These are phyloP conservation scores for Teinopalpus imperialis DNA, from an alignment of 2,888 invertebrate genomes.

Conservation along the genomic window DNA sequence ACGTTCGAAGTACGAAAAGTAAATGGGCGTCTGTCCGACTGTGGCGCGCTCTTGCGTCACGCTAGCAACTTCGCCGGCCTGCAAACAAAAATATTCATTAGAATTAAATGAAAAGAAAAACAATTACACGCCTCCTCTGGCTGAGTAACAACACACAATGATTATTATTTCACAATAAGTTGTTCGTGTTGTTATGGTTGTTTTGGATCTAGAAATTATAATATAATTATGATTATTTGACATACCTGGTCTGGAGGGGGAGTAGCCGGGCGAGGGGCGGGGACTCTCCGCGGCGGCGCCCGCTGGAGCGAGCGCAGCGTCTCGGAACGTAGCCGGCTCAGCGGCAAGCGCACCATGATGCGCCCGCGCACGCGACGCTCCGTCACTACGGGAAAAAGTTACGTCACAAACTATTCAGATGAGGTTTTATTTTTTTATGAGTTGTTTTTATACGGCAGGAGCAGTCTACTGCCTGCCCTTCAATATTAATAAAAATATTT, in stretches of 20 bases:
- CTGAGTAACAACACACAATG: no score
- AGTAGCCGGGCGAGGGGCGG: constrained; percentile 38
- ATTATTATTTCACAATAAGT: no score
- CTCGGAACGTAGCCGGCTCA: constrained; percentile 55
- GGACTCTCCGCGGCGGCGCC: constrained; percentile 36
- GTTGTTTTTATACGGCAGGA: no score
- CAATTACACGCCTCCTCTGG: no score
- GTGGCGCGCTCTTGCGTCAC: constrained; percentile 86
- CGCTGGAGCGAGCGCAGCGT: constrained; percentile 60
- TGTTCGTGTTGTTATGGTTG: no score
- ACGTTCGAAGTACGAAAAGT: constrained; percentile 88
- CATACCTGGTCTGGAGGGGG: constrained; percentile 35
- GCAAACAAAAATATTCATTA: constrained; percentile 24
- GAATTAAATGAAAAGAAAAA: no score
- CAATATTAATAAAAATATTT: no score
- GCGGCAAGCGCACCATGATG: constrained; percentile 58
- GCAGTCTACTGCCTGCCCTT: no score
- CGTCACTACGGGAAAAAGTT: constrained; percentile 36
- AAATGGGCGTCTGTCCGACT: constrained; percentile 72
- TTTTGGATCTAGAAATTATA: no score
- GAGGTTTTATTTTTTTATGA: no score
- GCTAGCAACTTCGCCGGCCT: constrained; percentile 78
- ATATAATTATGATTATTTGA: no score
- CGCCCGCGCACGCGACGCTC: constrained; percentile 41
- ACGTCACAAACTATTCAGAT: no score